Base-by-base conservation (phyloP, 2,113 vertebrate species). In the Eudyptes chrysolophus region DNA sequence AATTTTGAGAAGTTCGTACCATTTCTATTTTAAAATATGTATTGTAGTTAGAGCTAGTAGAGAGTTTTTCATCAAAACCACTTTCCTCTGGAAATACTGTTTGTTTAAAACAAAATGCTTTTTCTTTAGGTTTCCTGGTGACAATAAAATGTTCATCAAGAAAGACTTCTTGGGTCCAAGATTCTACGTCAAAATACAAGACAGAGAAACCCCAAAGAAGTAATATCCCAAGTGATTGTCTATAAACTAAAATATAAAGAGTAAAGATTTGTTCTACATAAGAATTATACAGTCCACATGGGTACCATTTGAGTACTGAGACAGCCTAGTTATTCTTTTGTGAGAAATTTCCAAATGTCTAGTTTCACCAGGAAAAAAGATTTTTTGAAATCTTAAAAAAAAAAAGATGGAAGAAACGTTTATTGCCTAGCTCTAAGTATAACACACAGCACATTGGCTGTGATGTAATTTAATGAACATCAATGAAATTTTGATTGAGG, bases 401-500 rank as follows among this genome's bases (percentile, higher is more conserved):
- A 36, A 8, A 29, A 36, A 38, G 42, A 6, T 17, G 3, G 19
- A 81, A 84, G 13, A 54, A 79, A 66, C 11, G 0, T 55, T 75
- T 84, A 60, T 65, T 95, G 62, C 49, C 26, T 69, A 55, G 19
- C 19, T 89, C 38, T 76, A 89, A 78, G 25, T 48, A 48, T 24
- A 93, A 27, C 30, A 52, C 74, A 69, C 19, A 89, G 19, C 92
- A 81, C 30, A 65, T 17, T 84, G 78, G 10, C 20, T 82, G 83
- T 52, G 44, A 68, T 61, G 70, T 48, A 94, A 87, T 72, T 84
- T 84, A 91, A 94, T 61, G 34, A 92, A 68, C 26, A n/a, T 34
- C 57, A 82, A 60, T 91, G 66, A 91, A 78, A 89, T 87, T 92
- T 95, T 94, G 82, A 90, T 83, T 80, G 71, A 94, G 40, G 61